phyloP scores from a whole-genome alignment of 2,113 vertebrate genomes.

The Cephalopterus ornatus region DNA sequence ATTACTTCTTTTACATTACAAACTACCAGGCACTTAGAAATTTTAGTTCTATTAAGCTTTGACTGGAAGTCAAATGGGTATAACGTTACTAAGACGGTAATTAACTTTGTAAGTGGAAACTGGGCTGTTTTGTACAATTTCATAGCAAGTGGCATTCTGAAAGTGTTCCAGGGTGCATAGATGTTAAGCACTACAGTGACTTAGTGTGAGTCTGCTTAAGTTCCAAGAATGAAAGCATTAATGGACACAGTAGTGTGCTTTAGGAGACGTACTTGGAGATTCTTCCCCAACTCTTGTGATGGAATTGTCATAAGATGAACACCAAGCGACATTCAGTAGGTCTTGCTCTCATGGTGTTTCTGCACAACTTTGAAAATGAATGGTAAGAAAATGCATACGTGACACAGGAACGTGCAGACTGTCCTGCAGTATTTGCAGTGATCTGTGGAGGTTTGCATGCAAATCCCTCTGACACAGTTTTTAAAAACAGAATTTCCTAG shows the following conservation, averaged over 20 bases:
- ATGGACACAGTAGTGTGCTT: background rate
- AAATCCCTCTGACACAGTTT: background rate
- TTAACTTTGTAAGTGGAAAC: background rate
- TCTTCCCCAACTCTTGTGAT: background rate
- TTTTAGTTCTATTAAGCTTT: background rate
- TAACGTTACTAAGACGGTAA: background rate
- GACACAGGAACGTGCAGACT: background rate
- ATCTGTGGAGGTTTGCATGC: background rate
- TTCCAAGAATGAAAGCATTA: background rate
- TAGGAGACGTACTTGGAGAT: background rate
- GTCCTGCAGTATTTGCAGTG: background rate
- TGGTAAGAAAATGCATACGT: background rate
- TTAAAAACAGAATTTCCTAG: background rate
- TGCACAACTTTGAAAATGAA: background rate
- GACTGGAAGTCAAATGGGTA: background rate
- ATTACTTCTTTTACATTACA: background rate
- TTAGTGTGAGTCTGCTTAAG: background rate
- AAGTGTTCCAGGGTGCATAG: background rate
- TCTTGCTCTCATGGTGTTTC: background rate
- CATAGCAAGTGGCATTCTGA: background rate
- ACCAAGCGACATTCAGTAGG: background rate
- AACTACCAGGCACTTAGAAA: background rate
- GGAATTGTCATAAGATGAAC: background rate
- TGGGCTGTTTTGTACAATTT: background rate
- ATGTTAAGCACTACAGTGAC: background rate